Conservation (phyloP, 1,140 invertebrate genomes). For the Pinna nobilis region DNA sequence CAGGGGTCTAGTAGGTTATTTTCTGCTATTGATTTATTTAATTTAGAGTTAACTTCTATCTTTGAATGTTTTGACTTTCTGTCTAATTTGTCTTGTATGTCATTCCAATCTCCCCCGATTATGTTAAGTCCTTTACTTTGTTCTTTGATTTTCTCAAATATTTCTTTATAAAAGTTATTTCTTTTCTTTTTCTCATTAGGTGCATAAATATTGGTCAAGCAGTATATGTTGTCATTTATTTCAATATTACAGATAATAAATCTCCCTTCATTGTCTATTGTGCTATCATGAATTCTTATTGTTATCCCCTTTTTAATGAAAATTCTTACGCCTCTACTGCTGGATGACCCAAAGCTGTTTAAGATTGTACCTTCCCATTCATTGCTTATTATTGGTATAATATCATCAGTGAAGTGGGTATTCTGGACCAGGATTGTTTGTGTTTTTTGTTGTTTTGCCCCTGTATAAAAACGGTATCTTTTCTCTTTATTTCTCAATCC, state of each 20-base stretch:
- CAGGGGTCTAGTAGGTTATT: neutral
- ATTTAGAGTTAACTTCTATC: neutral
- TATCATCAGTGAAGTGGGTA: neutral
- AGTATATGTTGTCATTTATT: neutral
- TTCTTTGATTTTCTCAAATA: too few relatives aligned
- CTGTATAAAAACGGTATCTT: neutral
- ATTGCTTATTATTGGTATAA: neutral
- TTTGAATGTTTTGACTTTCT: neutral
- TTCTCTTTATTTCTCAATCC: slow-evolving; percentile 3
- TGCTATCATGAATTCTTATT: neutral
- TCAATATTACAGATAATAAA: neutral
- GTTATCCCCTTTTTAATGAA: neutral
- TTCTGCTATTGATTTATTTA: neutral
- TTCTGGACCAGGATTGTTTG: neutral
- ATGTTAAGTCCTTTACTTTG: neutral
- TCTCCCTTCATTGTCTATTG: neutral
- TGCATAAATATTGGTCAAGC: neutral
- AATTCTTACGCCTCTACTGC: neutral
- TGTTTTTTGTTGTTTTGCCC: neutral
- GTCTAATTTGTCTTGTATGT: neutral
- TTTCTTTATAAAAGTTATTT: neutral
- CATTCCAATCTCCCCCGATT: slow-evolving; percentile 8
- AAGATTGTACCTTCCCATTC: neutral
- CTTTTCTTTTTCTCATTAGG: neutral
- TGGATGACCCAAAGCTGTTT: neutral